Base-by-base conservation (phyloP, 2,797 vertebrate species). In the Toxotes lorentzi region DNA sequence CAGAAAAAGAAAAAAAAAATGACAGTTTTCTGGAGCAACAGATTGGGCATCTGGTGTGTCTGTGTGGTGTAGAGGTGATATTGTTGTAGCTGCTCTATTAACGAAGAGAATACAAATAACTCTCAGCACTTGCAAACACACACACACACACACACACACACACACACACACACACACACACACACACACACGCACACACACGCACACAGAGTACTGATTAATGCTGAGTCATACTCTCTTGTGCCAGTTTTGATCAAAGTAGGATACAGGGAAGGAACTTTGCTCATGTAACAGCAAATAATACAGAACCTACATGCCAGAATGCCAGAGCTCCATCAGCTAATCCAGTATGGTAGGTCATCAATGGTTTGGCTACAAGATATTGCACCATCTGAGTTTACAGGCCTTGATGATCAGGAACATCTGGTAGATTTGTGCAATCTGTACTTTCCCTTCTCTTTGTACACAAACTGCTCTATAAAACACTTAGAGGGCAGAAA, bases 21-120 rank as follows among this genome's bases (percentile, higher is more conserved):
- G 88, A 83, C 86, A 86, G 73, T 54, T 63, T 86, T 81, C 72
- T 76, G 78, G 73, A 78, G 76, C 69, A 69, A 77, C 73, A 60
- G 32, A 59, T 51, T 70, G 63, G 81, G 63, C 85, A 85, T 87
- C 86, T 91, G 88, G 71, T 73, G 78, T 70, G 77, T 71, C 63
- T 73, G 80, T 70, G 70, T 73, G 73, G 54, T 69, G 58, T 60
- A 40, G 63, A 77, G 66, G 70, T 87, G 82, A 87, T 77, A 72
- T 76, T 86, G 43, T 69, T 81, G 73, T 76, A 92, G 80, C 82
- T 89, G 84, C 73, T 88, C 70, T 68, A n/a, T 40, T 62, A 78
- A 84, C 30, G 21, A 66, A 81, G 66, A 70, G 75, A 86, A 86
- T 76, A 78, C 69, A 82, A 90, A 86, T 80, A 79, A 73, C 70